Evolutionary conservation across 1,140 invertebrate species (phyloP), one percentile per base, ranked within the genome.

Genomic region (Zaprionus taronus): DNA sequence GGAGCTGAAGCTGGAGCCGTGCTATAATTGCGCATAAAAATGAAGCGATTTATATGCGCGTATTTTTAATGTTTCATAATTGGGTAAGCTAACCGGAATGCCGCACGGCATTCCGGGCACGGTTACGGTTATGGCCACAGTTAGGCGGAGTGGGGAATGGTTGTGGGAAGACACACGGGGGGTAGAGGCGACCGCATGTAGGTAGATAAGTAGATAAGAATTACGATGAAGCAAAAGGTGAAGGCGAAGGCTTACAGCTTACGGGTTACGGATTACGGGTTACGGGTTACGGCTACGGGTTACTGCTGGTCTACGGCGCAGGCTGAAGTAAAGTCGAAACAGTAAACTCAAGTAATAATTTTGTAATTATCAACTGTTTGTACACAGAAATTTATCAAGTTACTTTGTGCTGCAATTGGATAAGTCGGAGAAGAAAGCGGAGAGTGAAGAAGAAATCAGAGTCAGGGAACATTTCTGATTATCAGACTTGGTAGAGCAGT

Each of bases 1-100:
- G 41, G 2, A 17, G 41, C n/a, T 15, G n/a, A 0, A 17, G 41
- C 57, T 51, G 56, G 17, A 44, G 49, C 20, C 66, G 58, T 28
- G 67, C 60, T 58, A 49, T 87, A 87, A 87, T 84, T 87, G 81
- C 69, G 84, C 78, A 87, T 89, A 87, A 87, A 89, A 89, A 90
- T 90, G 81, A 90, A 89, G 85, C 85, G 84, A 89, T 90, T 89
- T 89, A 89, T 89, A 89, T 89, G 85, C 85, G 81, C 70, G 79
- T 89, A 85, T 79, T 90, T 90, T 89, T 90, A 89, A 90, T 89
- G 85, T 73, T 79, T 89, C 81, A 89, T 89, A 89, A 89, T 89
- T 89, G 85, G 72, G 76, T 85, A 84, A 75, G 78, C 72, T 70
- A 57, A 72, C 67, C 61, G 72, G 77, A 56, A 51, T 26, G 51